A percentile compares a stretch with the other conserved stretches of the same genome.
Conservation (phyloP, 2,113 vertebrate genomes). For the Atrichornis clamosus region DNA sequence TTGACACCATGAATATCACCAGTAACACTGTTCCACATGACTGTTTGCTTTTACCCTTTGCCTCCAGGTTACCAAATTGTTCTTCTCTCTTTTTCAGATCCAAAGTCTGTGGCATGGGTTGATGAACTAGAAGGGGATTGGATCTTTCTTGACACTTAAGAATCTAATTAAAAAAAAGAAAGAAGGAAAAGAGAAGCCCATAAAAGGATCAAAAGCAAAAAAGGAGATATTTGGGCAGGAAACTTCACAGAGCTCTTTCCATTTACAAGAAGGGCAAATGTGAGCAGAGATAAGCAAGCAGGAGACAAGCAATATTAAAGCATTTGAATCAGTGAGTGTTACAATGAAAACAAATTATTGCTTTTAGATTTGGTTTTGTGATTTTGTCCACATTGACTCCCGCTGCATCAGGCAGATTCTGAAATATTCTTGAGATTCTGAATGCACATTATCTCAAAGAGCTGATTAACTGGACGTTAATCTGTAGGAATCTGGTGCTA, state of each 20-base stretch:
- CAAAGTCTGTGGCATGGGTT: too few relatives aligned
- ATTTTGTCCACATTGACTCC: background rate
- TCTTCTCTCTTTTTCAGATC: too few relatives aligned
- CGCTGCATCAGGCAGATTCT: background rate
- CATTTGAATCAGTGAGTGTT: background rate
- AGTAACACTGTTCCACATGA: background rate
- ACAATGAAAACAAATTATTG: background rate
- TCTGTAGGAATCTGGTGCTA: background rate
- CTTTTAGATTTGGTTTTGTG: background rate
- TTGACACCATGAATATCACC: background rate
- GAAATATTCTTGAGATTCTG: background rate
- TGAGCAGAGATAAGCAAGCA: background rate
- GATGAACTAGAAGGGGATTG: too few relatives aligned
- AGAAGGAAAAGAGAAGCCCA: background rate
- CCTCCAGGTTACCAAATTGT: too few relatives aligned
- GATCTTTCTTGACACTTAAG: too few relatives aligned
- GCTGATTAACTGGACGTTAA: background rate
- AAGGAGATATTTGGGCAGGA: background rate
- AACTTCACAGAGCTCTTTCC: background rate
- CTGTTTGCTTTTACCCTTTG: background rate
- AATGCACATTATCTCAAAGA: background rate
- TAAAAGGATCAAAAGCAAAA: background rate
- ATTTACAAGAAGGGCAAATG: background rate
- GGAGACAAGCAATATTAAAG: background rate
- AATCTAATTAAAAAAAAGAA: slow-evolving; percentile 19